These are phyloP conservation scores for Hafferia zeledoni DNA, from an alignment of 2,797 vertebrate species.

Conservation along the genomic window DNA sequence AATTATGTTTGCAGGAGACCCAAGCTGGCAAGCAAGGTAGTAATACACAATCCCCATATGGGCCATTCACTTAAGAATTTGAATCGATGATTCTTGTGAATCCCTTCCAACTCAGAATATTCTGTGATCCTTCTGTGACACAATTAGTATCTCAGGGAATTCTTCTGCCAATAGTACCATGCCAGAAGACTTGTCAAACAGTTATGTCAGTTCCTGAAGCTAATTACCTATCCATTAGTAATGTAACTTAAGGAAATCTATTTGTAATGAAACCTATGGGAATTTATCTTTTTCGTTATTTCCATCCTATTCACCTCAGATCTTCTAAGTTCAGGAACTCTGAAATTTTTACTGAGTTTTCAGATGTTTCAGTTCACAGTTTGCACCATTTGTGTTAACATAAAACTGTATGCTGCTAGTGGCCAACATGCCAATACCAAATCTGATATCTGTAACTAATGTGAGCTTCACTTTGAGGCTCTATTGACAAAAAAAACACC, in stretches of 20 bases:
- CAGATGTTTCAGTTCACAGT: not conserved
- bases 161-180: not conserved
- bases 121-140: not conserved
- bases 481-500: accelerated
- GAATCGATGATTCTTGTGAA: not conserved
- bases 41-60: not conserved
- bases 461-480: not conserved
- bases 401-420: not conserved
- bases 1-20: not conserved
- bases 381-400: not conserved
- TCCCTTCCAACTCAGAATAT: not conserved
- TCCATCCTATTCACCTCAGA: not conserved
- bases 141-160: not conserved
- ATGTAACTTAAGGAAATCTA: not conserved
- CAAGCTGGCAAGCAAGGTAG: not conserved
- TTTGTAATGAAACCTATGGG: not conserved
- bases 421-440: not conserved
- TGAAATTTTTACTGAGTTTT: not conserved
- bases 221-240: not conserved
- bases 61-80: not conserved
- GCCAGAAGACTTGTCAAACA: not conserved
- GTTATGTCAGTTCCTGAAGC: not conserved
- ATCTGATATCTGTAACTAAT: not conserved
- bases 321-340: not conserved
- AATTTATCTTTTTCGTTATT: not conserved